Evolutionary conservation across 2,113 vertebrate species (phyloP).

Genomic region (Triplophysa dalaica): DNA sequence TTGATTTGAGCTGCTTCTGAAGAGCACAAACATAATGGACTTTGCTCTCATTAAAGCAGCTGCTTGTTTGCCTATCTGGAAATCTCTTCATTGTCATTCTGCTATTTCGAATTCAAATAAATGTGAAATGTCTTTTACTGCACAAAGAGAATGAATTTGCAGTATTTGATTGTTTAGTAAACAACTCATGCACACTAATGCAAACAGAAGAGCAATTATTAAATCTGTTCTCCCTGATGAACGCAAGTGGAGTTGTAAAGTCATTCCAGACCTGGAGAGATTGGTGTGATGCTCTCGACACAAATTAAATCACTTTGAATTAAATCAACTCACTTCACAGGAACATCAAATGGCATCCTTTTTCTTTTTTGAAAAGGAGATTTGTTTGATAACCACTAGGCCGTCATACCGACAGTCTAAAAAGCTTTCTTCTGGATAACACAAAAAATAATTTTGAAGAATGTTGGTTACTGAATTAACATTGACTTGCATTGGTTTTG

Average conservation of each 20-base stretch:
- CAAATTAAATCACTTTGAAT: constrained; percentile 4
- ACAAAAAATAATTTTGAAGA: too few species aligned
- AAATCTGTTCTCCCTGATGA: not conserved
- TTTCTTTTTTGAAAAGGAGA: not conserved
- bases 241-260: not conserved
- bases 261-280: not conserved
- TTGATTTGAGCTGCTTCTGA: constrained; percentile 39
- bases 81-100: not conserved
- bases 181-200: not conserved
- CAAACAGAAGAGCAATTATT: constrained; percentile 18
- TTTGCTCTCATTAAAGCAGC: constrained; percentile 14
- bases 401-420: too few species aligned
- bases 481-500: too few species aligned
- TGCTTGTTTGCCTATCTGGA: constrained; percentile 25
- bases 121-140: not conserved
- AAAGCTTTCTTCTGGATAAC: too few species aligned
- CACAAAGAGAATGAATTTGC: not conserved
- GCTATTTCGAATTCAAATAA: not conserved
- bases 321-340: not conserved
- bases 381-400: too few species aligned
- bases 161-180: not conserved
- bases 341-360: not conserved
- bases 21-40: constrained; percentile 30
- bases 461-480: too few species aligned
- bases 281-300: not conserved